These are phyloP conservation scores for Nephila pilipes DNA, from an alignment of 1,140 invertebrate genomes.

Conservation along the genomic window DNA sequence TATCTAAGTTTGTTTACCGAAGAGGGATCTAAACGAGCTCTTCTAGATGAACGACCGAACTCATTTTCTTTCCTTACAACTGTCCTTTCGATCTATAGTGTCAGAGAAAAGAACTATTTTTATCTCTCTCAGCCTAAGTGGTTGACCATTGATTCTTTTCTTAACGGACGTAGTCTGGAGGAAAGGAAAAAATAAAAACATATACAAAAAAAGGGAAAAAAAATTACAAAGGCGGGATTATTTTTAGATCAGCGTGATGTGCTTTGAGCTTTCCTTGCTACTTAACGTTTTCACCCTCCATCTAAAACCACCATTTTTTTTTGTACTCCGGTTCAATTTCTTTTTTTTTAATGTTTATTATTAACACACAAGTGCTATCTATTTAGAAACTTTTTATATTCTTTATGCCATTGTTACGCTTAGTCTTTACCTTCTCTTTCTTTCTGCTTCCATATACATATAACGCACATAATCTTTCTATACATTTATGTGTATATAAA, in stretches of 20 bases:
- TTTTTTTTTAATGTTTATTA: constrained; percentile 13
- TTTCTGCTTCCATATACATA: too few relatives aligned
- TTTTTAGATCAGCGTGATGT: constrained; percentile 44
- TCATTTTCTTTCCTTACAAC: constrained; percentile 35
- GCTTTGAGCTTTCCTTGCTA: constrained; percentile 13
- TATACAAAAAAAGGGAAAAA: not conserved
- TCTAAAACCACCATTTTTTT: not conserved
- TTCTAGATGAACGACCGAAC: not conserved
- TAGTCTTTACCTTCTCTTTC: not conserved
- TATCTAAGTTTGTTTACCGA: constrained; percentile 25
- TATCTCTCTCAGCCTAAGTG: constrained; percentile 24
- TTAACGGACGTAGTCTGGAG: not conserved
- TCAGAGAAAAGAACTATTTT: constrained; percentile 53
- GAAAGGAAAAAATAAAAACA: not conserved
- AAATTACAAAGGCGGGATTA: constrained; percentile 32
- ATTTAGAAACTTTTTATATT: constrained; percentile 8
- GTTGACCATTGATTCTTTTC: constrained; percentile 52
- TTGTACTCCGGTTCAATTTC: not conserved
- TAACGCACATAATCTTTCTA: too few relatives aligned
- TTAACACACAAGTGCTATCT: constrained; percentile 39
- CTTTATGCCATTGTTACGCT: not conserved
- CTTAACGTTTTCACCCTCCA: constrained; percentile 33
- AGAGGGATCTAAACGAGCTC: not conserved
- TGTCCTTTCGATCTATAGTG: constrained; percentile 6
- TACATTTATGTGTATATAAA: too few relatives aligned